Base-by-base conservation (phyloP, 2,888 invertebrate genomes). In the Sipha maydis region DNA sequence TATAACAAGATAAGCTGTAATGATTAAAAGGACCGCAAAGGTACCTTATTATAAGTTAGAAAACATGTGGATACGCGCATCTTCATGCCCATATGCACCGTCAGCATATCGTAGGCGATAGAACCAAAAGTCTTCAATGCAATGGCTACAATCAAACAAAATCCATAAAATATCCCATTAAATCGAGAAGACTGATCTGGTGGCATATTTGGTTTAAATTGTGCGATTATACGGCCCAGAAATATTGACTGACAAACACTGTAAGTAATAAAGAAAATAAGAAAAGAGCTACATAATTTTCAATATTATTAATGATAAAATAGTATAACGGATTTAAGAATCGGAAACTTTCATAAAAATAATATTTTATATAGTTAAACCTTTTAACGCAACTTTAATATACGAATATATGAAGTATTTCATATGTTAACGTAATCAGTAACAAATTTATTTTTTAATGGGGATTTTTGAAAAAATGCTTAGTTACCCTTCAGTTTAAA, bases 61-160 rank as follows among this genome's bases (percentile, higher is more conserved):
- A 96, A 95, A 91, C 97, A 96, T 85, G 95, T 95, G 0, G 97
- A 96, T 1, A 97, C 94, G 90, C 97, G 93, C 85, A 97, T 94
- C 92, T 95, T 94, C 95, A 97, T 96, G 67, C 97, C 97, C 80
- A 96, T 89, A 79, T 90, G 90, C 48, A 92, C 92, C 0, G 93
- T 91, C 19, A 92, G 92, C 90, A 93, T 93, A 25, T 88, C 88
- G 67, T 80, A 88, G 61, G 88, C 82, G 17, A 82, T 88, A 75
- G 82, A 88, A 88, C 88, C 88, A 11, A 88, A 82, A 75, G 88
- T 88, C 82, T 82, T 88, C 73, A 88, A 80, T 48, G 82, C 56
- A 41, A 67, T 56, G 17, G 61, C 61, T 82, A 75, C 7, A 25
- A 88, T 3, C 88, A 88, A 88, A n/a, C 88, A 79, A 80, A 67